Evolutionary conservation across 2,797 vertebrate genomes (phyloP).

Genomic region (Fratercula arctica): DNA sequence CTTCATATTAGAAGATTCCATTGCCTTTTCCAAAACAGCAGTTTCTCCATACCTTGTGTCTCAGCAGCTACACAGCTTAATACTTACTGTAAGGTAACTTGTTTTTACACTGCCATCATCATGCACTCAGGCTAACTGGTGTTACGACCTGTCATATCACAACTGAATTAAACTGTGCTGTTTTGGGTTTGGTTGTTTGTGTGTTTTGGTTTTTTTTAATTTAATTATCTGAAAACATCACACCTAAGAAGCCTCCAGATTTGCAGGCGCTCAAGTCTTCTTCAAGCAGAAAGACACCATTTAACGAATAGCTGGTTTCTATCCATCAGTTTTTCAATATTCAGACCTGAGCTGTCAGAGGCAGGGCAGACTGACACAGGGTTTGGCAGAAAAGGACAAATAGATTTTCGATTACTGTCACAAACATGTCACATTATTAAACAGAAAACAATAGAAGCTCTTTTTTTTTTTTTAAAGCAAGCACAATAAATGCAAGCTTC

Average conservation of each 20-base stretch:
- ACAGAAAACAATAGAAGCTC: not conserved
- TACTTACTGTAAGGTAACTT: not conserved
- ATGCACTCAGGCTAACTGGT: not conserved
- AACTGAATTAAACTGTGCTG: not conserved
- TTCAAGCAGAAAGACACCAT: not conserved
- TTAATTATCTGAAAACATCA: not conserved
- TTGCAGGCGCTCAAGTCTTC: rapidly evolving
- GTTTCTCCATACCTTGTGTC: not conserved
- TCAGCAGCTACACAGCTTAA: not conserved
- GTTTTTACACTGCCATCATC: not conserved
- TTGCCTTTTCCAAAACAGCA: not conserved
- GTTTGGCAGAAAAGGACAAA: not conserved
- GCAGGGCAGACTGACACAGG: not conserved
- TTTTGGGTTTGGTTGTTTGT: not conserved
- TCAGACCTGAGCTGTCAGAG: not conserved
- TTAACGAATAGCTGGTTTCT: not conserved
- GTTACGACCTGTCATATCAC: not conserved
- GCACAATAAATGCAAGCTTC: not conserved
- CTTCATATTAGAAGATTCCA: not conserved
- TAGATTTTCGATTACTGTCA: not conserved
- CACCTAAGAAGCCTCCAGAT: not conserved
- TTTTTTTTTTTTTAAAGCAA: not conserved
- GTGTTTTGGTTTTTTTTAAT: not conserved
- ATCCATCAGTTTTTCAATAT: not conserved
- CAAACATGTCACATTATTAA: not conserved